Percentiles rank a stretch among this genome's conserved stretches.
These are phyloP conservation scores for Hedychridium roseum DNA, from an alignment of 2,888 invertebrate species.

Conservation along the genomic window DNA sequence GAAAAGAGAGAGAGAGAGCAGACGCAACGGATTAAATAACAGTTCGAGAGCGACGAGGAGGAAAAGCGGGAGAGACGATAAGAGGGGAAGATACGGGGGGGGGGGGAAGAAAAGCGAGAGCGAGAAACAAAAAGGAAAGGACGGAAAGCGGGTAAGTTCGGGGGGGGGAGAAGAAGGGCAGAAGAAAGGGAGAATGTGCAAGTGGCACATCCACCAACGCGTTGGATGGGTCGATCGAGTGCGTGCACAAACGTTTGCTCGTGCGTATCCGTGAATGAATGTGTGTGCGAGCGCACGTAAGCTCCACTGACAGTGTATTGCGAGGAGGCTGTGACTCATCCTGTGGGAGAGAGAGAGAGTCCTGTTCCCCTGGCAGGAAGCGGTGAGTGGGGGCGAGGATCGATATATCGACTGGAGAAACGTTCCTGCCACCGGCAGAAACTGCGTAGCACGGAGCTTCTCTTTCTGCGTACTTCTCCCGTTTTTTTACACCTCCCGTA, in stretches of 20 bases:
- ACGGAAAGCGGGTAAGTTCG: slow-evolving; percentile 7
- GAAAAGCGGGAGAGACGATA: slow-evolving; percentile 23
- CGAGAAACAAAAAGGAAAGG: slow-evolving; percentile 15
- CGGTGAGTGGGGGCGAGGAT: slow-evolving; percentile 60
- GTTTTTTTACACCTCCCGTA: slow-evolving; percentile 4
- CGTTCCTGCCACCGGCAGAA: slow-evolving; percentile 53
- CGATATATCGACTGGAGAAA: slow-evolving; percentile 63
- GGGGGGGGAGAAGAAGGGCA: slow-evolving; percentile 14
- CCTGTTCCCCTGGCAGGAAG: slow-evolving; percentile 63
- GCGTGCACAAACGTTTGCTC: slow-evolving; percentile 49
- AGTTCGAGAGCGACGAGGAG: slow-evolving; percentile 16
- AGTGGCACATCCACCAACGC: slow-evolving; percentile 42
- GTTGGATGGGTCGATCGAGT: slow-evolving; percentile 55
- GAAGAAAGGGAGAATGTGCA: slow-evolving; percentile 21
- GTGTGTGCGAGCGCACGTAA: slow-evolving; percentile 31
- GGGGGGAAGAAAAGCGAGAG: slow-evolving; percentile 16
- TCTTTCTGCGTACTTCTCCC: slow-evolving; percentile 19
- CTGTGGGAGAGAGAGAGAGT: slow-evolving; percentile 57
- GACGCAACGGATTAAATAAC: no score
- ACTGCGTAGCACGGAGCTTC: slow-evolving; percentile 53
- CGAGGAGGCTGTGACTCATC: slow-evolving; percentile 64
- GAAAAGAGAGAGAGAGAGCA: neutral
- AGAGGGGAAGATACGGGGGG: slow-evolving; percentile 14
- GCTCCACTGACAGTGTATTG: slow-evolving; percentile 57
- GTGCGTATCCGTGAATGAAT: slow-evolving; percentile 37